A percentile compares a stretch with the other conserved stretches of the same genome.
Evolutionary conservation across 1,140 invertebrate species (phyloP).

Genomic region (Caenorhabditis latens): DNA sequence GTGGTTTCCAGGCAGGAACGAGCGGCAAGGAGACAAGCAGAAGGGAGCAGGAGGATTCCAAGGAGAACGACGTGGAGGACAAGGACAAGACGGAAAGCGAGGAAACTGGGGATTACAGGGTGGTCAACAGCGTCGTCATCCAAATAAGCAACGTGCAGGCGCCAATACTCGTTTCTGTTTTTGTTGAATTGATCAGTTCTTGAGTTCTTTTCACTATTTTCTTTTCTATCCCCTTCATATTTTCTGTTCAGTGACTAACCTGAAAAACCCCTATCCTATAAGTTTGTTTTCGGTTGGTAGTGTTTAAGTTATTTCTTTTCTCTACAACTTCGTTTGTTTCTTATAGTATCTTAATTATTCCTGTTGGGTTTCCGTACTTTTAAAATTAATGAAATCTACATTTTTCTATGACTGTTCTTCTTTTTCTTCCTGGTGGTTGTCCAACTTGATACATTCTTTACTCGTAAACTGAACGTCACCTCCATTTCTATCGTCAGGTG

Average conservation of each 20-base stretch:
- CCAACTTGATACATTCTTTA: constrained; percentile 25
- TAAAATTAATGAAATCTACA: no score
- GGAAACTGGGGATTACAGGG: constrained; percentile 26
- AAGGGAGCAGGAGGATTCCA: constrained; percentile 62
- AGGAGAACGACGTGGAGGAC: constrained; percentile 40
- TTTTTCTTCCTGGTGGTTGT: no score
- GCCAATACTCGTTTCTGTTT: constrained; percentile 33
- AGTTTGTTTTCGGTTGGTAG: constrained; percentile 11
- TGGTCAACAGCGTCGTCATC: constrained; percentile 43
- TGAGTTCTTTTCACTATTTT: neutral
- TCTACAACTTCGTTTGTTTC: neutral
- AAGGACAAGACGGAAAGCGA: constrained; percentile 31
- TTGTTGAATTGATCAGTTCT: constrained; percentile 34
- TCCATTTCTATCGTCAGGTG: neutral
- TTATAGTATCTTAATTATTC: neutral
- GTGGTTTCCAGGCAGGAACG: constrained; percentile 66
- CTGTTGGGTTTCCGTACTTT: neutral
- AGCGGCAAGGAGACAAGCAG: constrained; percentile 69
- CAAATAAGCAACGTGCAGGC: constrained; percentile 12
- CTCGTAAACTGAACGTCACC: no score
- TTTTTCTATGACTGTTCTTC: no score
- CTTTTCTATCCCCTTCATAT: neutral
- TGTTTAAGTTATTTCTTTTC: constrained; percentile 18
- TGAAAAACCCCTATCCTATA: neutral
- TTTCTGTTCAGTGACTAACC: neutral